Percentiles rank a stretch among this genome's conserved stretches.
Evolutionary conservation across 2,888 invertebrate species (phyloP).

Genomic region (Sclerodermus sp.): DNA sequence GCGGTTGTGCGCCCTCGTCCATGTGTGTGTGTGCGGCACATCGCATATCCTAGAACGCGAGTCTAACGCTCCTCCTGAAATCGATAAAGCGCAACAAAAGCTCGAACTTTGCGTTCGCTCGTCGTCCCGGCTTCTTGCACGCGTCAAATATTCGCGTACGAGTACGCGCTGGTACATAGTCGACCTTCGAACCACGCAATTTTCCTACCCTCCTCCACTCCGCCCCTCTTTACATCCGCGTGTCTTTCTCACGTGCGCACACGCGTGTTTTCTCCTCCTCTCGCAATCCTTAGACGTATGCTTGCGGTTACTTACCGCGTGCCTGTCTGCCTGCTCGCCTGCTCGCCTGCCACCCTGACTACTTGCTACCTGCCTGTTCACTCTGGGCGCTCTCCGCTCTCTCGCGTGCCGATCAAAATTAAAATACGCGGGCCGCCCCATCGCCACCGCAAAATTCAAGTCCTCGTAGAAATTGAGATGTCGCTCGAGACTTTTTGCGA

Average conservation of each 20-base stretch:
- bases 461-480: conserved; percentile 1
- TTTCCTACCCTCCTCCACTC: conserved; percentile 2
- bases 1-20: too few species aligned
- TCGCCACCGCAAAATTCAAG: neutral
- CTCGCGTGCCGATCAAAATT: conserved; percentile 5
- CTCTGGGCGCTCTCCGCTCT: neutral
- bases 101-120: conserved; percentile 23
- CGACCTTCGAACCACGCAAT: conserved; percentile 10
- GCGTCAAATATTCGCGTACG: conserved; percentile 5
- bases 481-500: neutral
- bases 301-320: too few species aligned
- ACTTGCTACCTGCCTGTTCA: neutral
- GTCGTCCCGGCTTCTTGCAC: conserved; percentile 8
- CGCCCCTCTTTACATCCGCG: neutral
- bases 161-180: conserved; percentile 15
- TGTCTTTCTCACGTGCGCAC: neutral
- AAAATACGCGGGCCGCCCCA: neutral
- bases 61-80: conserved; percentile 10
- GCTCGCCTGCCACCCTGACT: neutral
- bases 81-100: conserved; percentile 33
- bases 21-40: too few species aligned
- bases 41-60: neutral
- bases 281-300: too few species aligned
- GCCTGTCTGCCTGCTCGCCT: neutral
- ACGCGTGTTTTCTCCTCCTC: neutral